These are phyloP conservation scores for Amblyraja radiata DNA, from an alignment of 2,797 vertebrate species.

Conservation along the genomic window DNA sequence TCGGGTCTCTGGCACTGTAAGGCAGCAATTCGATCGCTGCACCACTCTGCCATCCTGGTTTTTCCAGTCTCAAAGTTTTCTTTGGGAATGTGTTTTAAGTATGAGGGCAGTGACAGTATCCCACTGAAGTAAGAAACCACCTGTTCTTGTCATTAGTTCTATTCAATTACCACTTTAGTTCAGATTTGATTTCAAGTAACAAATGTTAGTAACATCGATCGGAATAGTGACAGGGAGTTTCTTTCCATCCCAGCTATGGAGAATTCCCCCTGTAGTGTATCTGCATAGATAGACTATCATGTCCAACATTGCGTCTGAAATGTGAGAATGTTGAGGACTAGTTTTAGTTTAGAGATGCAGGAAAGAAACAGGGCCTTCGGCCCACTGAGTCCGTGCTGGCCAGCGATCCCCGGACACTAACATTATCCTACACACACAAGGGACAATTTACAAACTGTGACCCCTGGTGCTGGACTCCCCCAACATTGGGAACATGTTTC, in stretches of 20 bases:
- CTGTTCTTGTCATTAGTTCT: not conserved
- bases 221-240: not conserved
- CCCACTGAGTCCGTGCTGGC: too few species aligned
- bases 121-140: not conserved
- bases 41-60: too few species aligned
- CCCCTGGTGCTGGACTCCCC: too few species aligned
- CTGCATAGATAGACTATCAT: not conserved
- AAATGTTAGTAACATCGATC: not conserved
- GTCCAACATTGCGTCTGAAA: not conserved
- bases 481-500: too few species aligned
- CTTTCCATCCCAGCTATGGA: not conserved
- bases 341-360: too few species aligned
- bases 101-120: too few species aligned
- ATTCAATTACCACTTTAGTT: not conserved
- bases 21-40: too few species aligned
- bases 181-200: not conserved
- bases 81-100: not conserved
- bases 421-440: too few species aligned
- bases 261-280: not conserved
- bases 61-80: not conserved
- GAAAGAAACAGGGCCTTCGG: too few species aligned
- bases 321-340: not conserved
- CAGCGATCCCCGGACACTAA: too few species aligned
- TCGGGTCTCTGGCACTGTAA: too few species aligned
- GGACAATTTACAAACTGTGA: too few species aligned